Conservation (phyloP, 2,888 invertebrate genomes). For the Drosophila kuntzei region DNA sequence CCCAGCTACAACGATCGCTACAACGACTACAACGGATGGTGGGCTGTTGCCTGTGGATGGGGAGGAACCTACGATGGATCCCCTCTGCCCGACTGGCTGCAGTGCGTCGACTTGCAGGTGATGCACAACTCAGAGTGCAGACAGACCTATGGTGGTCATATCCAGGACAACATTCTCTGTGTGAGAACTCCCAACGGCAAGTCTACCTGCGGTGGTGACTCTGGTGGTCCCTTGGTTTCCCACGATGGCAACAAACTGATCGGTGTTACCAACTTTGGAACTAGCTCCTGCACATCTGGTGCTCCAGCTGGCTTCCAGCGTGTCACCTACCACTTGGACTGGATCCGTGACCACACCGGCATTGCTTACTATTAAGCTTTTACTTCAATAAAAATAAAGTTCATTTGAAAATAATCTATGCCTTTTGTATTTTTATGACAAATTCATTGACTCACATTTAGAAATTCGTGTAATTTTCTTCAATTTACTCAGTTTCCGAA, state of each 20-base stretch:
- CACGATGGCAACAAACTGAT: conserved; percentile 51
- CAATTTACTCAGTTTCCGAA: background rate
- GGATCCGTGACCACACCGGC: conserved; percentile 71
- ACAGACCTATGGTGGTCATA: conserved; percentile 77
- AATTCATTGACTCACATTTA: background rate
- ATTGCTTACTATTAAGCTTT: conserved; percentile 51
- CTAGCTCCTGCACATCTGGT: conserved; percentile 51
- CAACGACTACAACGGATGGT: conserved; percentile 74
- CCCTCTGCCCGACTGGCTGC: conserved; percentile 71
- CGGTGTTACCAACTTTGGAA: conserved; percentile 63
- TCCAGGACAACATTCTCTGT: conserved; percentile 57
- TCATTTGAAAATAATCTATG: background rate
- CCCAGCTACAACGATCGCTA: conserved; percentile 53
- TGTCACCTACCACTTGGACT: conserved; percentile 66
- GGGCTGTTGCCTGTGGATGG: conserved; percentile 85
- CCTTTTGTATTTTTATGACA: background rate
- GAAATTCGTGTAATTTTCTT: background rate
- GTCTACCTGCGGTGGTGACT: conserved; percentile 77
- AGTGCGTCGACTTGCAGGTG: conserved; percentile 80
- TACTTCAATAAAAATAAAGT: background rate
- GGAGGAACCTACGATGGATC: conserved; percentile 77
- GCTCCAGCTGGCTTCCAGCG: conserved; percentile 71
- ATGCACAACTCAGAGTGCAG: conserved; percentile 83
- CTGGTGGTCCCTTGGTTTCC: conserved; percentile 76
- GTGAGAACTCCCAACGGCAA: conserved; percentile 55